These are phyloP conservation scores for Junonia oenone DNA, from an alignment of 2,888 invertebrate species.

Conservation along the genomic window DNA sequence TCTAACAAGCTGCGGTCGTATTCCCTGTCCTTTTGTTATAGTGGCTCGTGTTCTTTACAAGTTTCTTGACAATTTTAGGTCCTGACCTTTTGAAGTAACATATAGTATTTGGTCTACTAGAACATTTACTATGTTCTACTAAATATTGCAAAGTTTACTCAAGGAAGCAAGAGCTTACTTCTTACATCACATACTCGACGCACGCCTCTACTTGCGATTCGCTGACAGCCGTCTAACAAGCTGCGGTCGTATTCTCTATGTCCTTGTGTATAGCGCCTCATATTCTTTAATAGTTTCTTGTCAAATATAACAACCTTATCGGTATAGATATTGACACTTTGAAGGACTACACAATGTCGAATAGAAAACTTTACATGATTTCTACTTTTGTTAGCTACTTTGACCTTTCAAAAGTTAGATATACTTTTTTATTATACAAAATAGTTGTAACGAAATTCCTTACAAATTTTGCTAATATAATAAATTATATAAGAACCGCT, in stretches of 20 bases:
- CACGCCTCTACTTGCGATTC: conserved; percentile 7
- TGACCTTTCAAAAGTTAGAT: not conserved
- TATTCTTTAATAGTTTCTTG: too few species aligned
- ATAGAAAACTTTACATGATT: not conserved
- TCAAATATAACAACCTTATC: too few species aligned
- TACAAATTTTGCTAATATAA: too few species aligned
- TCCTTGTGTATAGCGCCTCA: not conserved
- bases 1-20: not conserved
- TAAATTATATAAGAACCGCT: too few species aligned
- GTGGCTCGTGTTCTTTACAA: too few species aligned
- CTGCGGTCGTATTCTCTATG: not conserved
- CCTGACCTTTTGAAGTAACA: too few species aligned
- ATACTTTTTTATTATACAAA: too few species aligned
- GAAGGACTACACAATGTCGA: not conserved
- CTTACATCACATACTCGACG: conserved; percentile 17
- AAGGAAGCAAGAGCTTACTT: conserved; percentile 2
- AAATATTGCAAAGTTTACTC: not conserved
- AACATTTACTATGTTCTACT: too few species aligned
- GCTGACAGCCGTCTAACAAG: conserved; percentile 8
- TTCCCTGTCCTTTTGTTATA: not conserved
- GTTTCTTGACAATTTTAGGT: too few species aligned
- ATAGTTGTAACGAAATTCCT: too few species aligned
- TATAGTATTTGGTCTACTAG: too few species aligned
- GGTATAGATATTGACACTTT: not conserved
- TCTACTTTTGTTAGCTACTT: too few species aligned